Conservation (phyloP, 2,797 vertebrate genomes). For the Nasua narica region DNA sequence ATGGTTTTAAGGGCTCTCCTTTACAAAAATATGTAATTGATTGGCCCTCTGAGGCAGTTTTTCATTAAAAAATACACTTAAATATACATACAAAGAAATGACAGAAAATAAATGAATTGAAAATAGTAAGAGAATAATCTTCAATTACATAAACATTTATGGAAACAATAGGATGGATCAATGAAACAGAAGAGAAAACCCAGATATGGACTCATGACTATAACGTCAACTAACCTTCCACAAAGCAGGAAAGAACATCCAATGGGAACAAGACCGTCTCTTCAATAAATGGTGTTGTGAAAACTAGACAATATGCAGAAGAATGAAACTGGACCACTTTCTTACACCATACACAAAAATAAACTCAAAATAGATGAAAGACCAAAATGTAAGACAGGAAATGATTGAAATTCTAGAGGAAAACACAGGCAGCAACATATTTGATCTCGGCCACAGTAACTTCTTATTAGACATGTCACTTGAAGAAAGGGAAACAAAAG, state of each 20-base stretch:
- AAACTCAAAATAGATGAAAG: too few species aligned
- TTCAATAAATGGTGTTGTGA: neutral
- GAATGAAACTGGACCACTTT: neutral
- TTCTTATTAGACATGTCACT: too few species aligned
- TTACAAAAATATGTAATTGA: slow-evolving; percentile 15
- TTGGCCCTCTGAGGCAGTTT: neutral
- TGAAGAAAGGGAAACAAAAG: too few species aligned
- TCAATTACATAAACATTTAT: neutral
- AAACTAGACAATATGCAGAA: neutral
- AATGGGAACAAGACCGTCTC: neutral
- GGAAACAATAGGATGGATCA: neutral
- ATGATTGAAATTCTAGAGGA: too few species aligned
- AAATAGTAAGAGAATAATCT: neutral
- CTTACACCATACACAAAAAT: neutral
- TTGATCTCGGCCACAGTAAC: too few species aligned
- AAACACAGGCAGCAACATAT: too few species aligned
- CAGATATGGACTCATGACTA: neutral
- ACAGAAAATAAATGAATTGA: neutral
- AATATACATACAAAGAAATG: neutral
- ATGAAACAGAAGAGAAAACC: neutral
- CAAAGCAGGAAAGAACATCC: neutral
- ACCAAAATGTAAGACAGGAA: too few species aligned
- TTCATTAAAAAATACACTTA: slow-evolving; percentile 24
- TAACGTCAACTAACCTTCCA: neutral
- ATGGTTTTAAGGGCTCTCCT: neutral